Evolutionary conservation across 2,888 invertebrate genomes (phyloP), one percentile per base, ranked within the genome.

Genomic region (Tolmerus cingulatus): DNA sequence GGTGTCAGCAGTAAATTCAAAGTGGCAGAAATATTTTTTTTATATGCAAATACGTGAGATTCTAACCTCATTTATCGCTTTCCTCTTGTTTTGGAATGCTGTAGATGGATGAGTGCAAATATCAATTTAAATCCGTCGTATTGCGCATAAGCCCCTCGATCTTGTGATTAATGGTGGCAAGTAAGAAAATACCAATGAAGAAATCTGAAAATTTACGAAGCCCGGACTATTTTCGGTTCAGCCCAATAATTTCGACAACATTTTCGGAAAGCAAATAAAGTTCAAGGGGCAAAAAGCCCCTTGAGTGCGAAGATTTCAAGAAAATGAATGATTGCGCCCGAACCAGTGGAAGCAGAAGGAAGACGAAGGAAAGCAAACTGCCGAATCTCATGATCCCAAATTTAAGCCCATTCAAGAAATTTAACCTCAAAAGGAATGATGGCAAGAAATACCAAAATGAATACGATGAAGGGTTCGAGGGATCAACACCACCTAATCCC

Each of bases 401-500:
- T 79, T 79, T 79, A 79, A 79, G 79, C 79, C 51, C 51, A 79
- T 79, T 79, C 79, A 79, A 79, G 51, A 46, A 79, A 79, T 79
- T 79, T 79, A 79, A 79, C 79, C 79, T 79, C 79, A 79, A 79
- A 79, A 79, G 79, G 79, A 79, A 79, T 79, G 79, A 46, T 51
- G 79, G 79, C 27, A 51, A 79, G 27, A 40, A 79, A 79, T 51
- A 43, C 78, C 43, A 46, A 79, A 79, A 79, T 79, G 79, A 79
- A 79, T 79, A 79, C 19, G 51, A 27, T 46, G 79, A 79, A 79
- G 79, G 79, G 79, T 79, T 79, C 79, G 79, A 79, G 51, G 79
- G 79, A 79, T 79, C 79, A 79, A 51, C 79, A 55, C 51, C 51
- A 79, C 79, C 79, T 79, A 79, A 79, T 79, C 79, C 51, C 51